Percentiles rank a stretch among this genome's conserved stretches.
Conservation (phyloP, 2,797 vertebrate species). For the Danio kyathit region DNA sequence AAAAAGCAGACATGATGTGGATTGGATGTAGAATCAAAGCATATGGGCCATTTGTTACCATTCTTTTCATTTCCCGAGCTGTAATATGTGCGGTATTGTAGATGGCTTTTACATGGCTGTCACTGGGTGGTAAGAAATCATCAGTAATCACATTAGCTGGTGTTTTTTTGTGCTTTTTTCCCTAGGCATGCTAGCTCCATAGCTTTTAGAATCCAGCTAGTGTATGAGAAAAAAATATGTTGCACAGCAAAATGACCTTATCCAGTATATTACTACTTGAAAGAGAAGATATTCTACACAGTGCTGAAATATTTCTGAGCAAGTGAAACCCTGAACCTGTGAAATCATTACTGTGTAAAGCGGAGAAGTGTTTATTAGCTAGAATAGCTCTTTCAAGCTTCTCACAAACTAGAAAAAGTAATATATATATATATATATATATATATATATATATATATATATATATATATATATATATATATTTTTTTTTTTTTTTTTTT, state of each 20-base stretch:
- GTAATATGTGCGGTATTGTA: conserved; percentile 5
- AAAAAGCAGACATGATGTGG: conserved; percentile 1
- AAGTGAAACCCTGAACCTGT: neutral
- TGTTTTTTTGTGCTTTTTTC: neutral
- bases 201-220: conserved; percentile 16
- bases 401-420: neutral
- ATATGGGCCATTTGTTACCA: conserved; percentile 9
- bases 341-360: neutral
- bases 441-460: no score
- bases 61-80: conserved; percentile 16
- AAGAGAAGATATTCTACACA: neutral
- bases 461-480: no score
- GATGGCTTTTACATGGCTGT: conserved; percentile 25
- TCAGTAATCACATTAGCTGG: conserved; percentile 27
- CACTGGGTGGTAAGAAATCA: conserved; percentile 15
- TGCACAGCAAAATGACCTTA: neutral
- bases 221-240: neutral
- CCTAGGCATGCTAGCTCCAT: neutral
- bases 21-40: conserved; percentile 8
- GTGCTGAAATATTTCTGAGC: neutral
- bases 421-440: no score
- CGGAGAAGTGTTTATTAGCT: neutral
- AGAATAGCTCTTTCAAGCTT: neutral
- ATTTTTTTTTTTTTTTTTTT: no score
- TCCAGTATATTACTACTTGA: conserved; percentile 1